Conservation (phyloP, 2,113 vertebrate species). For the Panthera tigris region DNA sequence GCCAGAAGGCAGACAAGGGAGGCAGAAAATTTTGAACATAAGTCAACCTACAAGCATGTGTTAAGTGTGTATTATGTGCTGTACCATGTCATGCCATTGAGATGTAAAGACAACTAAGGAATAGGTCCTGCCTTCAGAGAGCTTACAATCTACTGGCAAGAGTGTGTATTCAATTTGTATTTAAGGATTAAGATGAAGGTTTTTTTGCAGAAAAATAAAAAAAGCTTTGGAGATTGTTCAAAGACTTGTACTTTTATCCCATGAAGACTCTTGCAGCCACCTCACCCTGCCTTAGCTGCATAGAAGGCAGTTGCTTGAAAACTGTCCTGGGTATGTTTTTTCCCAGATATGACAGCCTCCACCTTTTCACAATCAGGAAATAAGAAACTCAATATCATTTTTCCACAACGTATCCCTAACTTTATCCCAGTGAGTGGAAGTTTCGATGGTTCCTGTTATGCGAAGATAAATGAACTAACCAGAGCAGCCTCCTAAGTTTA, state of each 20-base stretch:
- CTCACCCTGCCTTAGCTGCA: background rate
- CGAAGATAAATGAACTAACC: background rate
- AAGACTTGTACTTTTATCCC: background rate
- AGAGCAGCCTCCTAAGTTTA: background rate
- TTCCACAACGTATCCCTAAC: background rate
- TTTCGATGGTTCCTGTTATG: background rate
- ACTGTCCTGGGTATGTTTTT: conserved; percentile 46
- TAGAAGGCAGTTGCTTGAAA: background rate
- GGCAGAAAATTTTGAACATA: background rate
- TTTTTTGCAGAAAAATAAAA: background rate
- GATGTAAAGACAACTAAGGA: background rate
- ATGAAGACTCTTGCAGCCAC: background rate
- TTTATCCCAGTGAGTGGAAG: background rate
- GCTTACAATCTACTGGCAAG: background rate
- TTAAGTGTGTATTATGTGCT: background rate
- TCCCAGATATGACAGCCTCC: background rate
- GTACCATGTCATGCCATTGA: background rate
- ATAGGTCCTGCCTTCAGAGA: background rate
- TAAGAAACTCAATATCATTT: background rate
- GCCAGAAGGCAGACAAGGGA: background rate
- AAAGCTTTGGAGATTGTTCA: background rate
- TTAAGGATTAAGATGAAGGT: background rate
- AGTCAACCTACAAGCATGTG: background rate
- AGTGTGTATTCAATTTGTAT: background rate
- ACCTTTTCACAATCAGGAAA: background rate